Evolutionary conservation across 2,888 invertebrate genomes (phyloP).

Genomic region (Tipula unca): DNA sequence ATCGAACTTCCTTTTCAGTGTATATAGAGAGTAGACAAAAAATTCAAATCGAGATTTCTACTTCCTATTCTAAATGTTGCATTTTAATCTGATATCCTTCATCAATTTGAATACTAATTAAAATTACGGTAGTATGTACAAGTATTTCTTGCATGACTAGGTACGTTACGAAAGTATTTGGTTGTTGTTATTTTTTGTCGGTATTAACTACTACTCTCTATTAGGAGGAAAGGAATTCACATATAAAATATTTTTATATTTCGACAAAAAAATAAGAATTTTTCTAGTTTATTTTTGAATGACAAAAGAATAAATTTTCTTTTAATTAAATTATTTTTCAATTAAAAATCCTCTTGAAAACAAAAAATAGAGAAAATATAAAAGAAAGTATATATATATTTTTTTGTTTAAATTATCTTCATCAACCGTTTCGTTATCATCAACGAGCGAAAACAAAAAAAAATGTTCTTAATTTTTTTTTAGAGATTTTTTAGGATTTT

Average conservation of each 20-base stretch:
- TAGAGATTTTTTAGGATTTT: not conserved
- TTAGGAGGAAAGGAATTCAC: not conserved
- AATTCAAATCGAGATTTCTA: too few species aligned
- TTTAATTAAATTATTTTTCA: not conserved
- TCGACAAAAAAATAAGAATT: not conserved
- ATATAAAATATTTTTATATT: not conserved
- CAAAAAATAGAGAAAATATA: not conserved
- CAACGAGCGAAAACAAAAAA: not conserved
- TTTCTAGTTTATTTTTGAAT: not conserved
- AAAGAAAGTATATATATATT: not conserved
- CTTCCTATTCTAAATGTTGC: too few species aligned
- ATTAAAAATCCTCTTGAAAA: not conserved
- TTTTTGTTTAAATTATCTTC: not conserved
- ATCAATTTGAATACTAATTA: not conserved
- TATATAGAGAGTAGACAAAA: too few species aligned
- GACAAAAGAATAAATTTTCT: not conserved
- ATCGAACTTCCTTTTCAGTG: too few species aligned
- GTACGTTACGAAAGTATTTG: not conserved
- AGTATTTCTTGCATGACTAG: not conserved
- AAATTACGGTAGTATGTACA: not conserved
- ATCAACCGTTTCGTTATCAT: not conserved
- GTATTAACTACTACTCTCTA: not conserved
- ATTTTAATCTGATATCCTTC: not conserved
- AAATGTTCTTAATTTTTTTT: not conserved
- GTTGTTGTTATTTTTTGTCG: not conserved